Conservation (phyloP, 2,888 invertebrate species). For the Gymnosoma rotundatum region DNA sequence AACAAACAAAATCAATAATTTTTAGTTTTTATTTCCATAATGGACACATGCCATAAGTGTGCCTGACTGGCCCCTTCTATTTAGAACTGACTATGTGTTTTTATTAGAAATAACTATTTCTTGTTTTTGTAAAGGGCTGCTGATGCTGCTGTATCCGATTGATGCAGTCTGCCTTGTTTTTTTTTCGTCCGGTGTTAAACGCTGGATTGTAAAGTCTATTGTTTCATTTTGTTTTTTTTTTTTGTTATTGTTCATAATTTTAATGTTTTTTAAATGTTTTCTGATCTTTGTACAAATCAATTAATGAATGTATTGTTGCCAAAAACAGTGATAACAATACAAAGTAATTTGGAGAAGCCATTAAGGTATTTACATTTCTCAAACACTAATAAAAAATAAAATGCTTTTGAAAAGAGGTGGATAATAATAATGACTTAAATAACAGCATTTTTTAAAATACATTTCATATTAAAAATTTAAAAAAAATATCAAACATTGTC, state of each 20-base stretch:
- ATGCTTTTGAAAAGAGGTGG: no score
- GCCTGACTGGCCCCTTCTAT: slow-evolving; percentile 25
- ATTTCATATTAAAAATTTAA: no score
- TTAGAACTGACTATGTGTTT: background rate
- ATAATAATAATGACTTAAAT: no score
- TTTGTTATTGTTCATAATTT: slow-evolving; percentile 48
- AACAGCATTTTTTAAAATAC: no score
- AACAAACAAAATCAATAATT: slow-evolving; percentile 66
- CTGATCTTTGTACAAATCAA: slow-evolving; percentile 40
- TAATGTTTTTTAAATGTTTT: slow-evolving; percentile 38
- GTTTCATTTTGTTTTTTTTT: slow-evolving; percentile 12
- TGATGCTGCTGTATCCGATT: background rate
- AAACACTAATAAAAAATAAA: no score
- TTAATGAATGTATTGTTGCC: slow-evolving; percentile 26
- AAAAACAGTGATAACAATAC: background rate
- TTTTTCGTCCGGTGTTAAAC: no score
- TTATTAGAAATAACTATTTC: slow-evolving; percentile 8
- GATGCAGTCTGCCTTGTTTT: background rate
- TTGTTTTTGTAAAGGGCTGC: slow-evolving; percentile 36
- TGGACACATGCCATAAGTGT: slow-evolving; percentile 70
- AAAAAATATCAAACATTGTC: no score
- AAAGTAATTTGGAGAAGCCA: background rate
- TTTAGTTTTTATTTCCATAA: slow-evolving; percentile 64
- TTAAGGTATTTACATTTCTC: no score
- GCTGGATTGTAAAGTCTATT: slow-evolving; percentile 2